phyloP scores from a whole-genome alignment of 2,113 vertebrate genomes.

The Macrotis lagotis region DNA sequence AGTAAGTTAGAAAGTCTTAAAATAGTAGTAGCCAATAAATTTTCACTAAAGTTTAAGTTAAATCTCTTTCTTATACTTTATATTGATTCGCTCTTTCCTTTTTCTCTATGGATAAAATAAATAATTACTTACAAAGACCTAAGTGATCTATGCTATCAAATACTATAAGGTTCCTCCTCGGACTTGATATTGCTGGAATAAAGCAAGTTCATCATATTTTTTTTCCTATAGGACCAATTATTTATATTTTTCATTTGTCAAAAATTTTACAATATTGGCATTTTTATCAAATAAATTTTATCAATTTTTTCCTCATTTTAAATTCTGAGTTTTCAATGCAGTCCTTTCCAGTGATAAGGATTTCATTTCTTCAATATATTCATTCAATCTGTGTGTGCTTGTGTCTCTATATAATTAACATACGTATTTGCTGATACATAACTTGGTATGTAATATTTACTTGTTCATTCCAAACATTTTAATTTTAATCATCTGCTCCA shows the following conservation, averaged over 20 bases:
- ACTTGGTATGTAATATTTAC: no score
- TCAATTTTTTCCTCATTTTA: not conserved
- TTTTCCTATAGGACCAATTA: conserved; percentile 54
- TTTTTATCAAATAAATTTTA: not conserved
- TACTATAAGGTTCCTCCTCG: conserved; percentile 44
- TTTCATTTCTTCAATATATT: no score
- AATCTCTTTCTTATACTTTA: not conserved
- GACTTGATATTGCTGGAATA: conserved; percentile 43
- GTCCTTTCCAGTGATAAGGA: not conserved
- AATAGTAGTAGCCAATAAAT: no score
- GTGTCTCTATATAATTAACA: no score
- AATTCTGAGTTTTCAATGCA: not conserved
- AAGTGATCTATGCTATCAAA: not conserved
- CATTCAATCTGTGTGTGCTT: no score
- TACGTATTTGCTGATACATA: no score
- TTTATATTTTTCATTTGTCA: conserved; percentile 51
- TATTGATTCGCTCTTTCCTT: not conserved
- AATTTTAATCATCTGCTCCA: not conserved
- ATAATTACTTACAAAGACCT: conserved; percentile 13
- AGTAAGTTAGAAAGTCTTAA: no score
- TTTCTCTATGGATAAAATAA: conserved; percentile 8
- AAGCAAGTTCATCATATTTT: conserved; percentile 58
- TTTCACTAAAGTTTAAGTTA: no score
- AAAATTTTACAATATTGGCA: conserved; percentile 48
- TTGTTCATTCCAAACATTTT: no score